phyloP scores from a whole-genome alignment of 2,113 vertebrate genomes.

The Ornithorhynchus anatinus region DNA sequence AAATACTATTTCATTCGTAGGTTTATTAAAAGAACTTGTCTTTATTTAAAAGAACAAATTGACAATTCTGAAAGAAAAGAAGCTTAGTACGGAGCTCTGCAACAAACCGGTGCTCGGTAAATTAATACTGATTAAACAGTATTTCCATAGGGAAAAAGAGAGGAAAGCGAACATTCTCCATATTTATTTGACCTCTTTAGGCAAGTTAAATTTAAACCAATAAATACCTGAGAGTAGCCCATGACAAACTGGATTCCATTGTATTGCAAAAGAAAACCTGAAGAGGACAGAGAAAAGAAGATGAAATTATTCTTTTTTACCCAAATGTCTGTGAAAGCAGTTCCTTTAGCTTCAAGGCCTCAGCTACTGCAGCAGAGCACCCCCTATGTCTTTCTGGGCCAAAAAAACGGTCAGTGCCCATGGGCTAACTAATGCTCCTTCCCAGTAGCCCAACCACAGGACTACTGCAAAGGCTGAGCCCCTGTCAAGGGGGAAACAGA shows the following conservation, averaged over 20 bases:
- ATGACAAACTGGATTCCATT: conserved; percentile 77
- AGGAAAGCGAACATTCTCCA: background rate
- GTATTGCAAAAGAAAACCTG: conserved; percentile 67
- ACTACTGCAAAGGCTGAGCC: no score
- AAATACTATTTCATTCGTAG: no score
- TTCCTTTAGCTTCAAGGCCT: no score
- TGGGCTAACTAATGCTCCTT: no score
- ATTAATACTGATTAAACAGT: fast-evolving
- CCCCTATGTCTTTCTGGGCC: no score
- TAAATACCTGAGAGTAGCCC: conserved; percentile 72
- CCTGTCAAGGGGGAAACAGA: no score
- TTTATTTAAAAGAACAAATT: background rate
- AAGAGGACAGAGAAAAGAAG: background rate
- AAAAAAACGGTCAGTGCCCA: no score
- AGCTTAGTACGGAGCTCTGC: conserved; percentile 15
- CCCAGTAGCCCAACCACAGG: no score
- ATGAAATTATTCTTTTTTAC: background rate
- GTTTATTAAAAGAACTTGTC: no score
- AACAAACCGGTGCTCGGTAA: no score
- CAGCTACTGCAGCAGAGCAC: no score
- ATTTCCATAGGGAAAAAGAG: background rate
- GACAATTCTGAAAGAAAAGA: background rate
- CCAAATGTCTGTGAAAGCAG: background rate
- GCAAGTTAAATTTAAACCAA: conserved; percentile 3
- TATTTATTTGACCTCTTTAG: background rate